Percentiles rank a stretch among this genome's conserved stretches.
Evolutionary conservation across 2,797 vertebrate genomes (phyloP).

Genomic region (Sebastes matsubarae): DNA sequence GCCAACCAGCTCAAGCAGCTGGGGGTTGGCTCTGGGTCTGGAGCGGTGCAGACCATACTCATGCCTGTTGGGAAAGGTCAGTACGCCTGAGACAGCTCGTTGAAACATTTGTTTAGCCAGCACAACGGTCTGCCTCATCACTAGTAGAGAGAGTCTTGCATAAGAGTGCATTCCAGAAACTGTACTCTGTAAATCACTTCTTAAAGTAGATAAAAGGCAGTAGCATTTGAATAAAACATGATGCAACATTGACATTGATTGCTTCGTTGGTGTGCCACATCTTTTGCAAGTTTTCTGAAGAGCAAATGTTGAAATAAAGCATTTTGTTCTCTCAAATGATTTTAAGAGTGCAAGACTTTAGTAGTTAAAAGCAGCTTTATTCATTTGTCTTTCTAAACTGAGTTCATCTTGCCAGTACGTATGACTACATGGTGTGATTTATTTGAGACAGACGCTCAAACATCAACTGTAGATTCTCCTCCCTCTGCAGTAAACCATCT

Average conservation of each 20-base stretch:
- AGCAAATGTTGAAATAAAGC: neutral
- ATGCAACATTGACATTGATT: neutral
- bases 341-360: neutral
- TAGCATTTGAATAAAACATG: slow-evolving; percentile 25
- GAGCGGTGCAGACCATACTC: slow-evolving; percentile 91
- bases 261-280: neutral
- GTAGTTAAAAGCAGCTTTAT: neutral
- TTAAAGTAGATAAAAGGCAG: neutral
- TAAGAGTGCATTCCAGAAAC: neutral
- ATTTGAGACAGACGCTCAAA: neutral
- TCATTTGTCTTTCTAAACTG: neutral
- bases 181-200: neutral
- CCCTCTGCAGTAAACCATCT: slow-evolving; percentile 4
- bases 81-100: neutral
- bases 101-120: neutral
- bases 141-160: neutral
- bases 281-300: neutral
- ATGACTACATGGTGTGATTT: neutral
- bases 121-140: neutral
- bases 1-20: slow-evolving; percentile 95
- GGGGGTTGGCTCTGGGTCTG: slow-evolving; percentile 84
- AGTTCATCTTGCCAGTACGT: neutral
- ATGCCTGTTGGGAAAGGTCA: slow-evolving; percentile 96
- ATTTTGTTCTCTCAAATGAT: neutral
- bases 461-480: neutral